Evolutionary conservation across 1,140 invertebrate genomes (phyloP), one percentile per base, ranked within the genome.

Genomic region (Hyles vespertilio): DNA sequence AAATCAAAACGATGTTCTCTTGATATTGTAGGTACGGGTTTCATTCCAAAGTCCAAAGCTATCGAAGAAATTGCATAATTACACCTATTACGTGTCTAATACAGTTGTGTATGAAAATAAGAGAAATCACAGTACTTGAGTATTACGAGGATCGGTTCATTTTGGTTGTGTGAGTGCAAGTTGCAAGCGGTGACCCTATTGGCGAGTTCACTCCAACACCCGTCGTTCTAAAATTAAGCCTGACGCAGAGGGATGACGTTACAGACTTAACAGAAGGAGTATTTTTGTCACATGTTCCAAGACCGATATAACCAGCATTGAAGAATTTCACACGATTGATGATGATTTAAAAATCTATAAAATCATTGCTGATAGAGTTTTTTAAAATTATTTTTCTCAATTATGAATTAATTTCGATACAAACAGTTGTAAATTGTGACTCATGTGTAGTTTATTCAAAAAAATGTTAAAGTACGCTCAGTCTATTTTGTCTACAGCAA

Each of bases 211-310:
- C 58, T 45, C 59, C 46, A 56, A 65, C 56, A 67, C 55, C 52
- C 62, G 60, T 55, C 49, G 52, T 63, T 74, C 77, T 81, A 80
- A 76, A 72, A 70, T 72, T 80, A 77, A 65, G 52, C 64, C 56
- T 70, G 67, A 76, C 68, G 59, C 53, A 70, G 59, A 67, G 69
- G 61, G 71, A 76, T 77, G 75, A 78, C 75, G 80, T 69, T 68
- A 58, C 58, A 56, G 52, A 65, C 64, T 70, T 71, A 70, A 68
- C 62, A 57, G 60, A 50, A 56, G 58, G 51, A 63, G 54, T 83
- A 83, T 83, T 81, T 83, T 70, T 69, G 76, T 82, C 76, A 51
- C 53, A 40, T 8, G 36, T 40, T 40, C 36, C 36, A 40, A 5
- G 36, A 40, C 36, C 36, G 36, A 40, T 40, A 40, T 40, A 22